Evolutionary conservation across 37 sponge, comb jelly and placozoan genomes (phyloP), one percentile per base, ranked within the genome.

Genomic region (Eunapius fragilis): DNA sequence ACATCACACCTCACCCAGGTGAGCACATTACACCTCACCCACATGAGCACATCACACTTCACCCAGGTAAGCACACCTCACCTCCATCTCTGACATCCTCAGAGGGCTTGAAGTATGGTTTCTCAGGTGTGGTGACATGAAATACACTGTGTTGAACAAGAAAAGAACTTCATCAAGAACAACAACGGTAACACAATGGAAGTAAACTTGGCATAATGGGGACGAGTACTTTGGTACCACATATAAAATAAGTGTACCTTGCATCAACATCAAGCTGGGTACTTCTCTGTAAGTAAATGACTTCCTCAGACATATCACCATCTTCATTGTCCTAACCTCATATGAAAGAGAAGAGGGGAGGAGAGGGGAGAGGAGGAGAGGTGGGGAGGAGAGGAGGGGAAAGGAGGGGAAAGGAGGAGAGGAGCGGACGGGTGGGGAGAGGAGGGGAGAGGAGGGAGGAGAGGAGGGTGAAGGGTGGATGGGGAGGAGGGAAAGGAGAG

Each of bases 91-190:
- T 71, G n/a, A 71, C 72, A 25, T 31, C 41, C 38, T 38, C 31
- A 3, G 6, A n/a, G 13, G 70, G 72, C 24, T 38, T 30, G 19
- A 28, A 24, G 4, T 36, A 3, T 27, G 71, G 67, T 71, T 81
- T 91, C 7, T 45, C 69, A n/a, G 92, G 92, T 71, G 87, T 87
- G 48, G 84, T 91, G 6, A 91, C 88, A 38, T 31, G 10, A 76
- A 87, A 87, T 11, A 71, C 0, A 35, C 89, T 89, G 37, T 28
- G 35, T 14, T 69, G 35, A 67, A 6, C 24, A 49, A 32, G 12
- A 31, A 28, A 27, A 6, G 27, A n/a, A 70, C 3, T n/a, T 2
- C 25, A 70, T 28, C 25, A 70, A 28, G 4, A 17, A 25, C 30
- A n/a, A 73, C 32, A 14, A 25, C 2, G 14, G 74, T 30, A 32